Evolutionary conservation across 2,888 invertebrate species (phyloP), one percentile per base, ranked within the genome.

Genomic region (Lasioglossum morio): DNA sequence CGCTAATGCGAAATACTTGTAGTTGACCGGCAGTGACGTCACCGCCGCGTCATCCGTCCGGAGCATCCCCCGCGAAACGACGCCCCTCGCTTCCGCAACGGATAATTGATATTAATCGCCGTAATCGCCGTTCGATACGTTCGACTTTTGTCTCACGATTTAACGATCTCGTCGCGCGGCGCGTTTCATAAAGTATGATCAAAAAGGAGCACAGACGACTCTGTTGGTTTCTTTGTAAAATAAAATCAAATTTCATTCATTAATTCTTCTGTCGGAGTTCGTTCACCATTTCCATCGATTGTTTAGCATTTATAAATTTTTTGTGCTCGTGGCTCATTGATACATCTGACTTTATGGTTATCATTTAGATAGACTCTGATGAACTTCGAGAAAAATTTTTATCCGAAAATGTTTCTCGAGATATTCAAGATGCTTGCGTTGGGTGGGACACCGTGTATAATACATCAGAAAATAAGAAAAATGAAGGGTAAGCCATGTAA

Each of bases 1-100:
- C 82, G 87, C 92, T 94, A 94, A 95, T 95, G 95, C 94, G 95
- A 95, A 95, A 95, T 94, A 94, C 95, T 94, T 95, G 95, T 95
- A 94, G 93, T 93, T 93, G 92, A 92, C 93, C 93, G 92, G 93
- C 91, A 93, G 92, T 95, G 94, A 94, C 94, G 95, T 94, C 94
- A 95, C 92, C 90, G 90, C 87, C 89, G 90, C 90, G 90, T 90
- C 92, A 91, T 89, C 87, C 90, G 81, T 89, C 83, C 83, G 66
- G 79, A 79, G 70, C 79, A 81, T 53, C 86, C 83, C 77, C 82
- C 78, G 74, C 79, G 84, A 75, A 74, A 83, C 79, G 81, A 77
- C 86, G 90, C 92, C 92, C 89, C 89, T 85, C 76, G 87, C 93
- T 93, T 94, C 94, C 94, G 92, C 87, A 87, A 37, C 84, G 89